Base-by-base conservation (phyloP, 2,113 vertebrate genomes). In the Eptesicus fuscus region DNA sequence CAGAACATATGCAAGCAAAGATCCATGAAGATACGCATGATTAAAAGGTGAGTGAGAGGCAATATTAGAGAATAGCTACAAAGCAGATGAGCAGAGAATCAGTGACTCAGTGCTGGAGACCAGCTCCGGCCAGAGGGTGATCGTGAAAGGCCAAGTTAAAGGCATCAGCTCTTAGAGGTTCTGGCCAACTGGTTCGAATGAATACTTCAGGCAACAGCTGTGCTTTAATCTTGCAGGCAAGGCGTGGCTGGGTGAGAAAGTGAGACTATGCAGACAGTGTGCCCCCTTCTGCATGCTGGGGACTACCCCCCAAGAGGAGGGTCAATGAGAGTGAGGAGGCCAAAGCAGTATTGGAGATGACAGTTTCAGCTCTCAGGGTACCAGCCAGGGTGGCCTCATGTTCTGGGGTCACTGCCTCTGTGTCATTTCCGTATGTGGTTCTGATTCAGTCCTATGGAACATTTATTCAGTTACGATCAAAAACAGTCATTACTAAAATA, bases 391-490 rank as follows among this genome's bases (percentile, higher is more conserved):
- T 7, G 35, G 32, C 37, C 51, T 53, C 2, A 0, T 40, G 51
- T 67, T 77, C 59, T 23, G 30, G 32, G 28, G 44, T 59, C 88
- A 65, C 16, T 51, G 44, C 9, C 11, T 67, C 35, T 70, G 61
- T 1, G 2, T 76, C 74, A 86, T 56, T 91, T 96, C 91, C 5
- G 3, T 47, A 20, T 69, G 63, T 1, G 13, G 56, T 23, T 93
- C 83, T 79, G 74, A 95, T 59, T 95, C 80, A 95, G 76, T 69
- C 23, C 44, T 83, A 35, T 37, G 56, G 53, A 63, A 65, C 49
- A 42, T 51, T 90, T 93, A 85, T 30, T 49, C 79, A 70, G 30
- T 65, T 83, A 65, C 44, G 70, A 83, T 80, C n/a, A 32, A 88
- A 91, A 87, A 71, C 82, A 63, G 88, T 80, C 83, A 82, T 16